Conservation (phyloP, 1,140 invertebrate genomes). For the Octopus sinensis region DNA sequence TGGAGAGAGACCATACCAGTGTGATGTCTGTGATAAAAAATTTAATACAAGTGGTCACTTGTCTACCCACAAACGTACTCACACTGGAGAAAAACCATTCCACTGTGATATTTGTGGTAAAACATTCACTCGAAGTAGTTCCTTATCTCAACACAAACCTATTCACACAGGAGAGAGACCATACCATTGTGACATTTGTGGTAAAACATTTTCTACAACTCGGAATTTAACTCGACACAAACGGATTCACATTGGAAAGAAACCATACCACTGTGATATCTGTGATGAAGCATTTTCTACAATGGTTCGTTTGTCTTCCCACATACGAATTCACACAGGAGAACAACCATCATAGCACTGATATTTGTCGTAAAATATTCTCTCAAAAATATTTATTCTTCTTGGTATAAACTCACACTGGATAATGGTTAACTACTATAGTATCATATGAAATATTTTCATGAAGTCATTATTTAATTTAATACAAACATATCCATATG, state of each 20-base stretch:
- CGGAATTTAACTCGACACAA: neutral
- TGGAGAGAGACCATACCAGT: constrained; percentile 49
- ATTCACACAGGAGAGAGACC: neutral
- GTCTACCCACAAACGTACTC: neutral
- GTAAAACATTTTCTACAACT: neutral
- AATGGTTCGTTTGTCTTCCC: neutral
- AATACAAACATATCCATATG: too few relatives aligned
- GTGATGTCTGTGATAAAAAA: constrained; percentile 49
- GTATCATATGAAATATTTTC: too few relatives aligned
- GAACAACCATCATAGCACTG: neutral
- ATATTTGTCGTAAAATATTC: too few relatives aligned
- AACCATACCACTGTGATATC: neutral
- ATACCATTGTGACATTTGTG: neutral
- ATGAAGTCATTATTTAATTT: too few relatives aligned
- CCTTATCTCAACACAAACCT: neutral
- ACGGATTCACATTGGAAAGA: neutral
- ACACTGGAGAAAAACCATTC: neutral
- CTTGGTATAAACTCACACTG: too few relatives aligned
- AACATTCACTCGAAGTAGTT: neutral
- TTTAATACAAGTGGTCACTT: neutral
- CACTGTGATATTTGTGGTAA: neutral
- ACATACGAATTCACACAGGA: neutral
- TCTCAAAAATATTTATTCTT: too few relatives aligned
- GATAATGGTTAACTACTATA: too few relatives aligned
- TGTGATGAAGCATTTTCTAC: neutral